Percentiles rank a stretch among this genome's conserved stretches.
These are phyloP conservation scores for Mesoclemmys tuberculata DNA, from an alignment of 2,113 vertebrate genomes.

Conservation along the genomic window DNA sequence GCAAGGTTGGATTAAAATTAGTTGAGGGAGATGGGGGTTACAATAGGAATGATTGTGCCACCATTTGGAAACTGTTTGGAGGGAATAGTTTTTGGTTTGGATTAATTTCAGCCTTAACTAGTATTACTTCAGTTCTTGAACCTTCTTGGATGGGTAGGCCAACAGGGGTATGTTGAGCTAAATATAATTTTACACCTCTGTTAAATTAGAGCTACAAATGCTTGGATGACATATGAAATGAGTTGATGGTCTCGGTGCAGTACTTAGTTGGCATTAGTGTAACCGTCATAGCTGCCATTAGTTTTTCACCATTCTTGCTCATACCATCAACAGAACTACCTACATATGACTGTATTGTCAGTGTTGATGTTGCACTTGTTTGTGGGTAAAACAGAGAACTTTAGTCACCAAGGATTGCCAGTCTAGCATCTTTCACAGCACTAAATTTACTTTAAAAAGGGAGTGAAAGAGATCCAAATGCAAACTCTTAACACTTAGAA, in stretches of 20 bases:
- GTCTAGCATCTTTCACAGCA: background rate
- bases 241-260: conserved; percentile 36
- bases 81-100: conserved; percentile 41
- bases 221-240: conserved; percentile 49
- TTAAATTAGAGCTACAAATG: conserved; percentile 48
- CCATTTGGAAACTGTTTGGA: conserved; percentile 58
- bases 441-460: background rate
- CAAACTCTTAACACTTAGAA: background rate
- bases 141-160: conserved; percentile 28
- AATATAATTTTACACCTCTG: conserved; percentile 57
- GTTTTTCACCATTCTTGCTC: conserved; percentile 43
- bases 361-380: background rate
- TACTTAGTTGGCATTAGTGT: conserved; percentile 40
- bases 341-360: background rate
- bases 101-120: conserved; percentile 49
- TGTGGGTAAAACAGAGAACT: background rate
- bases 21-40: conserved; percentile 1
- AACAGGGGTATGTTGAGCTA: background rate
- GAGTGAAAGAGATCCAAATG: background rate
- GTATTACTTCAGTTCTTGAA: conserved; percentile 34
- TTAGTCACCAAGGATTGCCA: conserved; percentile 6
- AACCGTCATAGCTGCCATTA: conserved; percentile 23
- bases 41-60: conserved; percentile 16
- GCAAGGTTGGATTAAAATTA: background rate
- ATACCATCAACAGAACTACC: conserved; percentile 26